These are phyloP conservation scores for Caenorhabditis latens DNA, from an alignment of 1,140 invertebrate species.

Conservation along the genomic window DNA sequence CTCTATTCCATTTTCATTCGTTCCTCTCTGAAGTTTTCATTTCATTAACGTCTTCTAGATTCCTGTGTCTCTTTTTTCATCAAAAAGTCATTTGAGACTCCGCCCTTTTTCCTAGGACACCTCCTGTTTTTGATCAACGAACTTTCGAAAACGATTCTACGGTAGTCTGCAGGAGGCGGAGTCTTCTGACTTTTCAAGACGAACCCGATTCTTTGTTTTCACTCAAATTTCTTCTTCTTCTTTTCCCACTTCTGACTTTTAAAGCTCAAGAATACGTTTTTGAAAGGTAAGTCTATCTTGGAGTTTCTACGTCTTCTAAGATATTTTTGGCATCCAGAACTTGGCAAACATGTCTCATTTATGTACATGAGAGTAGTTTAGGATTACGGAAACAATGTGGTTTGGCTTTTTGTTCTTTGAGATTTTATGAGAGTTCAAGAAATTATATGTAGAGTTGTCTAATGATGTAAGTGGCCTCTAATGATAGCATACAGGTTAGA, in stretches of 20 bases:
- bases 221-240: background rate
- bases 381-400: too few relatives aligned
- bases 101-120: background rate
- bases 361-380: too few relatives aligned
- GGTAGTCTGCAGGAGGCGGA: conserved; percentile 40
- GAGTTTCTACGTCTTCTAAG: too few relatives aligned
- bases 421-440: too few relatives aligned
- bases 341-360: too few relatives aligned
- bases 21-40: background rate
- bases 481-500: too few relatives aligned
- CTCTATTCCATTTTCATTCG: background rate
- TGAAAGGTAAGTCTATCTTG: too few relatives aligned
- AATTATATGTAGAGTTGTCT: too few relatives aligned
- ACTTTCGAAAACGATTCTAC: conserved; percentile 13
- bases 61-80: background rate
- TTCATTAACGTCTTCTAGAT: background rate
- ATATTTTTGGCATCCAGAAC: too few relatives aligned
- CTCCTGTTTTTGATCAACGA: conserved; percentile 4
- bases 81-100: background rate
- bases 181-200: background rate
- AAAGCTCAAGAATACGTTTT: background rate
- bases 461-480: too few relatives aligned
- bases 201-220: background rate
- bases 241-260: background rate
- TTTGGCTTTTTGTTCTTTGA: too few relatives aligned